Conservation (phyloP, 2,888 invertebrate species). For the Scaptomyza polygonia region DNA sequence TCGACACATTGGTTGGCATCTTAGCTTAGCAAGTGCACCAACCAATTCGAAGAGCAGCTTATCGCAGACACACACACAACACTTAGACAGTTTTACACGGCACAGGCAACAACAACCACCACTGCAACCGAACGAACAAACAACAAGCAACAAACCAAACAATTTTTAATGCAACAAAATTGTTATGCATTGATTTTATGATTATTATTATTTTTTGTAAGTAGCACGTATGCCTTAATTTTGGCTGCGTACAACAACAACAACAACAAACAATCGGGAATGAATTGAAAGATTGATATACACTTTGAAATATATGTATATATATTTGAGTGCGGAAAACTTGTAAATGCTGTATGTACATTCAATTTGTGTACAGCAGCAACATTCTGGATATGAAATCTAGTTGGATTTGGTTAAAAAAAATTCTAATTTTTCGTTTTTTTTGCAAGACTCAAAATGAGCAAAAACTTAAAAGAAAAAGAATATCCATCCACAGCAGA, state of each 20-base stretch:
- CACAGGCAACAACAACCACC: conserved; percentile 71
- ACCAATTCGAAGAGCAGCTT: conserved; percentile 19
- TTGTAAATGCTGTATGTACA: background rate
- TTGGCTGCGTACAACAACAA: conserved; percentile 6
- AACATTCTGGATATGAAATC: conserved; percentile 16
- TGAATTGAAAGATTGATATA: background rate
- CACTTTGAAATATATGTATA: no score
- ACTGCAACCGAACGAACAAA: conserved; percentile 69
- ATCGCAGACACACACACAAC: conserved; percentile 18
- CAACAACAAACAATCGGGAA: background rate
- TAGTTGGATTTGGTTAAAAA: conserved; percentile 24
- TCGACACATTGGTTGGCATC: conserved; percentile 43
- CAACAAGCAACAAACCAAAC: conserved; percentile 26
- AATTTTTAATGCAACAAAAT: no score
- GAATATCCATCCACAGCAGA: conserved; percentile 47
- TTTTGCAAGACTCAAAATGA: conserved; percentile 25
- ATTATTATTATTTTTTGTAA: background rate
- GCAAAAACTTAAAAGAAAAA: conserved; percentile 5
- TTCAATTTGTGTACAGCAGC: background rate
- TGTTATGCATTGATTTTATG: no score
- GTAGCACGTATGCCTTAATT: no score
- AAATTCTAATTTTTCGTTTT: conserved; percentile 17
- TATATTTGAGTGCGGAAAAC: conserved; percentile 9
- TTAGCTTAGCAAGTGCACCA: conserved; percentile 44
- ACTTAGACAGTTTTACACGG: conserved; percentile 37